Evolutionary conservation across 92 coral and sea anemone genomes (phyloP).

Genomic region (Heliopora coerulea): DNA sequence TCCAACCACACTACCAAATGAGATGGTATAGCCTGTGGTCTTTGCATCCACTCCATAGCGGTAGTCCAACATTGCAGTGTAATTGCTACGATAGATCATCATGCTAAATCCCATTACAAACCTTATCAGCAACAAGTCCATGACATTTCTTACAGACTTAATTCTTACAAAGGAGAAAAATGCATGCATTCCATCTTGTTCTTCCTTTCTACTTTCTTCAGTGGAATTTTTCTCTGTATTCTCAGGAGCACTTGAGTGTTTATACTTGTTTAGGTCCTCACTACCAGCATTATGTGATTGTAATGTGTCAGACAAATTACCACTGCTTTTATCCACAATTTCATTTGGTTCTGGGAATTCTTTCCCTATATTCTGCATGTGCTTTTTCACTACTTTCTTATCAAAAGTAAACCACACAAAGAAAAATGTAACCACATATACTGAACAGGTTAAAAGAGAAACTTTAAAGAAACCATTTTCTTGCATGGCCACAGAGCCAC

Average conservation of each 20-base stretch:
- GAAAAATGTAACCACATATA: constrained; percentile 55
- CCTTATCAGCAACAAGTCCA: constrained; percentile 72
- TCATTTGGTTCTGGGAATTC: constrained; percentile 11
- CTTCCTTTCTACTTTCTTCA: neutral
- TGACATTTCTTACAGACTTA: constrained; percentile 58
- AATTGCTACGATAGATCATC: constrained; percentile 86
- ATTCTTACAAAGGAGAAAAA: constrained; percentile 39
- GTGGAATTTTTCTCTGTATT: neutral
- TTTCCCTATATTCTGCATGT: neutral
- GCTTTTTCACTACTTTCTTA: constrained; percentile 29
- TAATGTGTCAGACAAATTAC: neutral
- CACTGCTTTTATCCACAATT: neutral
- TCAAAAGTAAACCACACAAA: constrained; percentile 74
- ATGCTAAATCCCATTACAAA: constrained; percentile 81
- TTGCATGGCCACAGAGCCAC: constrained; percentile 87
- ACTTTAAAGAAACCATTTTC: constrained; percentile 83
- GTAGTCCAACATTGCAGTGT: constrained; percentile 74
- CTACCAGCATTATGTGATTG: too few relatives aligned
- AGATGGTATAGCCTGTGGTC: constrained; percentile 82
- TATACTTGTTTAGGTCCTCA: neutral
- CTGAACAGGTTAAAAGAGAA: constrained; percentile 56
- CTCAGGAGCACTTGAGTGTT: neutral
- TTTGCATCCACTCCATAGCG: constrained; percentile 82
- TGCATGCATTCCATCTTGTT: constrained; percentile 19
- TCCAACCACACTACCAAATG: constrained; percentile 73